Evolutionary conservation across 23 tunicate genomes (phyloP), one percentile per base, ranked within the genome.

Genomic region (Halocynthia aurantium): DNA sequence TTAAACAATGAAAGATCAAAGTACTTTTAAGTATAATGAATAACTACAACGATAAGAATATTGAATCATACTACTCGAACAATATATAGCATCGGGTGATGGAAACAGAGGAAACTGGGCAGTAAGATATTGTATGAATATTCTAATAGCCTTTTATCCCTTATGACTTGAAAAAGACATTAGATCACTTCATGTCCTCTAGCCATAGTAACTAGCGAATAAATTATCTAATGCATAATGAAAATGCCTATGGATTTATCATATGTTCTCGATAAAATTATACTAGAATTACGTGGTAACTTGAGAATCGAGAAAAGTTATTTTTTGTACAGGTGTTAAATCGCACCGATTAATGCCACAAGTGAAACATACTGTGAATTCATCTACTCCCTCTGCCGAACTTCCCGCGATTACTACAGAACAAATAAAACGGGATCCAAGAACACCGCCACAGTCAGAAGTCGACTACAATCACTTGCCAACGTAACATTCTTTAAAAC

Each of bases 401-500:
- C 81, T 74, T 13, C 54, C 88, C 15, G 55, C 69, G 17, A 31
- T 31, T 31, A 31, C 44, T 31, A 31, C 44, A 31, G 21, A 13
- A n/a, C 17, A 53, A 56, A 56, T 10, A 74, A 74, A 18, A 8
- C 56, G 21, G 17, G 21, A 88, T 56, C 96, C 96, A 8, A 77
- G 86, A 80, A 89, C 96, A 31, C 96, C 96, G 5, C 88, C 96
- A 8, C 96, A 89, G 68, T 89, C 96, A 57, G 96, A 89, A 80
- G 84, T 66, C 9, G 96, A 89, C 66, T 79, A 82, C 67, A 65
- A 69, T 22, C 73, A 66, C 15, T 62, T 88, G 51, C 95, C 87
- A 64, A 71, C 72, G 95, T 88, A 66, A 77, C 44, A 75, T 17
- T 7, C 15, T 61, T 54, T 12, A n/a, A n/a, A 58, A 13, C 17